phyloP scores from a whole-genome alignment of 2,888 invertebrate species.

The Mythimna ferrago region DNA sequence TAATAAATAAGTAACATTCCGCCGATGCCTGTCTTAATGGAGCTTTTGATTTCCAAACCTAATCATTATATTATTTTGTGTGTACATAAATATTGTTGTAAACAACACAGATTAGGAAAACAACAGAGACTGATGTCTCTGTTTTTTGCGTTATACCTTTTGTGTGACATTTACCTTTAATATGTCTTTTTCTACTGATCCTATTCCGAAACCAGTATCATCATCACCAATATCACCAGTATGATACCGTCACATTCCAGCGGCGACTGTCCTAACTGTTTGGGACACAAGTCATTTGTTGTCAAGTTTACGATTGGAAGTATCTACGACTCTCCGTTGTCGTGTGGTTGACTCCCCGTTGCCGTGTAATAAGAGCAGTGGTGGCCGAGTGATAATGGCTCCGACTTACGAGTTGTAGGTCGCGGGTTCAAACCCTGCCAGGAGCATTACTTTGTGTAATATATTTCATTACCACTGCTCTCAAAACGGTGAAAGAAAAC shows the following conservation, averaged over 20 bases:
- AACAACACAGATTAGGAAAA: too few relatives aligned
- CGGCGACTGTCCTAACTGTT: background rate
- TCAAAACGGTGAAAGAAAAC: too few relatives aligned
- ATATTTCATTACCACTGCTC: too few relatives aligned
- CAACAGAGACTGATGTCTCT: too few relatives aligned
- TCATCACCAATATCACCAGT: background rate
- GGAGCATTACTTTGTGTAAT: too few relatives aligned
- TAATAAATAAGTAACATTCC: background rate
- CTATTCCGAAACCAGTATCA: background rate
- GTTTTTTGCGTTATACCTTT: too few relatives aligned
- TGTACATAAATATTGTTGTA: too few relatives aligned
- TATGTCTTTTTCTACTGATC: too few relatives aligned
- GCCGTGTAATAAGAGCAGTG: too few relatives aligned
- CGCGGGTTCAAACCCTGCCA: too few relatives aligned
- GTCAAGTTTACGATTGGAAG: background rate
- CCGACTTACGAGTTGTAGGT: too few relatives aligned
- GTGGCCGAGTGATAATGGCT: too few relatives aligned
- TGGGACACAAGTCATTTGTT: background rate
- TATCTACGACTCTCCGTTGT: background rate
- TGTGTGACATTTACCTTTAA: background rate
- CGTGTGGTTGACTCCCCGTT: background rate
- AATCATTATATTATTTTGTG: background rate
- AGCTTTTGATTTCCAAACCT: background rate
- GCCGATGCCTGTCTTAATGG: background rate
- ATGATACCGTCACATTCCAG: background rate